A percentile compares a stretch with the other conserved stretches of the same genome.
Evolutionary conservation across 2,888 invertebrate species (phyloP).

Genomic region (Coelogynopora nodosa): DNA sequence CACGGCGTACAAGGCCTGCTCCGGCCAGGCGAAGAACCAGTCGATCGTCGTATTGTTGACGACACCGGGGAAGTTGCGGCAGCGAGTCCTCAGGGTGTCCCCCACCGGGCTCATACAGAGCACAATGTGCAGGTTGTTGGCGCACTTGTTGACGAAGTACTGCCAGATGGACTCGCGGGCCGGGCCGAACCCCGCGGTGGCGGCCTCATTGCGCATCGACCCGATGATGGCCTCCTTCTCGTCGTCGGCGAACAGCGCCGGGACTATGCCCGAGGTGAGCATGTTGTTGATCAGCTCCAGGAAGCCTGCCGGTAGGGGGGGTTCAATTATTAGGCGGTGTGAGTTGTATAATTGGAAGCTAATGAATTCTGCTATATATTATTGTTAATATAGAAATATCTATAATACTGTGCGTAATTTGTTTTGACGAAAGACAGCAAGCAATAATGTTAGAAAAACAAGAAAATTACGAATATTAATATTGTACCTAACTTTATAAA

Average conservation of each 20-base stretch:
- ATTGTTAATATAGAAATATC: too few relatives aligned
- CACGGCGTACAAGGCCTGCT: constrained; percentile 80
- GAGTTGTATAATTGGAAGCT: too few relatives aligned
- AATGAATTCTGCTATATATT: too few relatives aligned
- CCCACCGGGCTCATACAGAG: constrained; percentile 83
- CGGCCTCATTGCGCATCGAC: constrained; percentile 69
- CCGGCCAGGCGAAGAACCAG: constrained; percentile 90
- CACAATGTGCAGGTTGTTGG: constrained; percentile 82
- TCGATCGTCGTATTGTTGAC: constrained; percentile 87
- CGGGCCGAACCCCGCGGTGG: constrained; percentile 71
- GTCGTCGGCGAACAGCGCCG: constrained; percentile 79
- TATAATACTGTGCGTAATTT: too few relatives aligned
- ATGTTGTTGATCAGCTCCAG: constrained; percentile 86
- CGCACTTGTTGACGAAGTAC: constrained; percentile 74
- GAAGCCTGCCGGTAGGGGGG: constrained; percentile 65
- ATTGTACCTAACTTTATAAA: too few relatives aligned
- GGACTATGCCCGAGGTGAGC: constrained; percentile 80
- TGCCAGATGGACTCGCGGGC: constrained; percentile 80
- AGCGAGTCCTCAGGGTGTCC: constrained; percentile 75
- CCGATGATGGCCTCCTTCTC: constrained; percentile 78
- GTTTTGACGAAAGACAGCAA: too few relatives aligned
- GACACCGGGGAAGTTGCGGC: constrained; percentile 83
- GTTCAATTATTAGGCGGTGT: too few relatives aligned
- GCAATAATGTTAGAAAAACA: too few relatives aligned
- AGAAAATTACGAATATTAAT: too few relatives aligned